Conservation (phyloP, 2,113 vertebrate genomes). For the Pelecanoides urinatrix region DNA sequence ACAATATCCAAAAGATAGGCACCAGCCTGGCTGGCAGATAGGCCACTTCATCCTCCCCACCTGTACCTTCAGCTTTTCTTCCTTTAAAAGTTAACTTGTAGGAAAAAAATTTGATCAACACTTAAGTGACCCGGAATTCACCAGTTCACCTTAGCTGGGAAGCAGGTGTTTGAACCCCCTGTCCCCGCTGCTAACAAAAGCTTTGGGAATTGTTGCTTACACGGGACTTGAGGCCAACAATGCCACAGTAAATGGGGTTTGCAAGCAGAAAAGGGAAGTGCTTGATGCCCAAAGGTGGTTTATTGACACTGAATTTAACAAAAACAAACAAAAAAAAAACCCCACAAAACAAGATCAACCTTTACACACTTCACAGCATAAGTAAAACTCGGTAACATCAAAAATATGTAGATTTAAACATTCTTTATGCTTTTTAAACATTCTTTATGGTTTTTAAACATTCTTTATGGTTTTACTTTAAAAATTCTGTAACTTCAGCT, state of each 20-base stretch:
- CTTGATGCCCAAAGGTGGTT: neutral
- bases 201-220: neutral
- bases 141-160: neutral
- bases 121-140: neutral
- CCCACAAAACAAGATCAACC: neutral
- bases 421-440: neutral
- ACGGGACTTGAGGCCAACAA: neutral
- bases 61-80: neutral
- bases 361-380: neutral
- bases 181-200: neutral
- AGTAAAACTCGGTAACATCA: neutral
- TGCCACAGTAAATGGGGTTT: accelerated
- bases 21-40: neutral
- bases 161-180: neutral
- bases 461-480: neutral
- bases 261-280: neutral
- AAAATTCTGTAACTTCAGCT: neutral
- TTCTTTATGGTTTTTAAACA: neutral
- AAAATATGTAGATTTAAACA: neutral
- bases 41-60: neutral
- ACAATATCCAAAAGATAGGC: neutral
- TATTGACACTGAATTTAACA: neutral
- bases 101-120: too few species aligned
- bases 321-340: neutral
- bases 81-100: neutral